A percentile compares a stretch with the other conserved stretches of the same genome.
Conservation (phyloP, 1,140 invertebrate species). For the Eciton burchellii region DNA sequence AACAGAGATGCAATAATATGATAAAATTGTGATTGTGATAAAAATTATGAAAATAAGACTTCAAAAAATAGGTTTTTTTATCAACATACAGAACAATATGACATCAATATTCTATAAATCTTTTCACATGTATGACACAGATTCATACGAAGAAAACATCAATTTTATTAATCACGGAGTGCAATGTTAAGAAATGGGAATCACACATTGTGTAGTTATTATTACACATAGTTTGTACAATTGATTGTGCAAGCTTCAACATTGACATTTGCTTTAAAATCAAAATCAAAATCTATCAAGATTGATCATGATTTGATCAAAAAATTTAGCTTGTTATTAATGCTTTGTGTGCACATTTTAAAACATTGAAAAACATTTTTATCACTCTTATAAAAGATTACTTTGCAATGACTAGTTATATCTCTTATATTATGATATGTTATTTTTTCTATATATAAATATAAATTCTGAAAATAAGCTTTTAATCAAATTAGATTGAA, state of each 20-base stretch:
- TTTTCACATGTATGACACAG: slow-evolving; percentile 4
- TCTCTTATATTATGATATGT: slow-evolving; percentile 31
- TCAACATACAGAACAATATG: slow-evolving; percentile 20
- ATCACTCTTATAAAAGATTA: slow-evolving; percentile 37
- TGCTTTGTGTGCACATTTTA: slow-evolving; percentile 2
- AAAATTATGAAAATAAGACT: slow-evolving; percentile 26
- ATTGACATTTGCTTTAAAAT: slow-evolving; percentile 27
- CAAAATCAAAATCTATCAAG: slow-evolving; percentile 37
- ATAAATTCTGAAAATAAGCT: slow-evolving; percentile 35
- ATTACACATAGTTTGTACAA: slow-evolving; percentile 43
- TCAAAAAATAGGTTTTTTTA: slow-evolving; percentile 24
- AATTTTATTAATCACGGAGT: slow-evolving; percentile 55
- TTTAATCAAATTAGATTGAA: slow-evolving; percentile 39
- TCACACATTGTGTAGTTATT: slow-evolving; percentile 39
- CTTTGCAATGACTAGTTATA: slow-evolving; percentile 43
- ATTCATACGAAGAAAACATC: slow-evolving; percentile 23
- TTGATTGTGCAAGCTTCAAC: slow-evolving; percentile 41
- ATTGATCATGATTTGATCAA: too few relatives aligned
- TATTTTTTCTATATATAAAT: slow-evolving; percentile 47
- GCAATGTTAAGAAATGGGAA: slow-evolving; percentile 47
- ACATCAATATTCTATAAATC: slow-evolving; percentile 32
- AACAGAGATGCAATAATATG: slow-evolving; percentile 51
- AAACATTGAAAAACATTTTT: slow-evolving; percentile 44
- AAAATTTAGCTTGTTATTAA: slow-evolving; percentile 26
- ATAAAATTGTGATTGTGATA: too few relatives aligned